A percentile compares a stretch with the other conserved stretches of the same genome.
Evolutionary conservation across 2,888 invertebrate genomes (phyloP).

Genomic region (Tetanocera ferruginea): DNA sequence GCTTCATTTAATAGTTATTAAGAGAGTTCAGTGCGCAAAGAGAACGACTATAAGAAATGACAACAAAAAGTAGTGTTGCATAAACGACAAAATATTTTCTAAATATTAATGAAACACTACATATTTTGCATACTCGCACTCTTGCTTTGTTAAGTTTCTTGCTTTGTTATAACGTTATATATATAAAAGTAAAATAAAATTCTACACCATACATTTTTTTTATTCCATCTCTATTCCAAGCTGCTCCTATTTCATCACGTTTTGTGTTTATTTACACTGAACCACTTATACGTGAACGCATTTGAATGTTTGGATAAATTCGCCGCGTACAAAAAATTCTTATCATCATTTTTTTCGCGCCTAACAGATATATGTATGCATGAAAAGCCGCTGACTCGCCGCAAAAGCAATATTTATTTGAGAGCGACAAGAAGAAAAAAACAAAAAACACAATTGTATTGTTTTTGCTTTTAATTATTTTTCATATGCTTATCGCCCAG

Average conservation of each 20-base stretch:
- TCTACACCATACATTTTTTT: too few species aligned
- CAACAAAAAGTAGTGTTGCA: too few species aligned
- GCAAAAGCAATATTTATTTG: constrained; percentile 33
- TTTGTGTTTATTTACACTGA: not conserved
- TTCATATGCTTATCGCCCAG: not conserved
- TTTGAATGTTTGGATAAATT: not conserved
- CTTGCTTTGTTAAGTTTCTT: too few species aligned
- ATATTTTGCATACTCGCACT: too few species aligned
- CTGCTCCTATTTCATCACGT: not conserved
- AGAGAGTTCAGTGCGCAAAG: too few species aligned
- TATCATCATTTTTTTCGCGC: constrained; percentile 1
- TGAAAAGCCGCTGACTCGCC: constrained; percentile 18
- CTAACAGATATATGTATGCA: constrained; percentile 2
- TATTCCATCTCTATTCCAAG: not conserved
- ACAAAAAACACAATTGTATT: not conserved
- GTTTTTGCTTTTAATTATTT: not conserved
- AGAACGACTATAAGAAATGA: too few species aligned
- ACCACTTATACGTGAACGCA: not conserved
- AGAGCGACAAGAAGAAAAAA: constrained; percentile 29
- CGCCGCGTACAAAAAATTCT: constrained; percentile 11
- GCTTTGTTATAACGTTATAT: too few species aligned
- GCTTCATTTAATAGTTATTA: too few species aligned
- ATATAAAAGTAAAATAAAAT: too few species aligned
- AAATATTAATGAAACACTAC: too few species aligned
- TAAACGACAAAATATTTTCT: too few species aligned